Conservation (phyloP, 2,797 vertebrate genomes). For the Zenarchopterus dispar region DNA sequence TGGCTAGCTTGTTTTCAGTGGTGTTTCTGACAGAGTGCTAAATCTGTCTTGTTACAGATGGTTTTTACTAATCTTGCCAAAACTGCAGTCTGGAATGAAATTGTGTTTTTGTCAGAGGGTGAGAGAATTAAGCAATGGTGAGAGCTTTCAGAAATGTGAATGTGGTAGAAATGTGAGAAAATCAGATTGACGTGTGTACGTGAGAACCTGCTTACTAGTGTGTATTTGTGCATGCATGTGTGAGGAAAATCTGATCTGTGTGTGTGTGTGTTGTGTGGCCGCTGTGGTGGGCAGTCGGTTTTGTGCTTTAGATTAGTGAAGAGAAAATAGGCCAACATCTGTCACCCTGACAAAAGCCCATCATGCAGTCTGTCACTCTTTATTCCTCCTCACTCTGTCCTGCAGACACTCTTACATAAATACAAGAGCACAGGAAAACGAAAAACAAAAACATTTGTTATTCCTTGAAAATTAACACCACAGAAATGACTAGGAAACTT, state of each 20-base stretch:
- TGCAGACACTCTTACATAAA: not conserved
- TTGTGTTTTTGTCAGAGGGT: slow-evolving; percentile 9
- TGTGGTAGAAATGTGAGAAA: slow-evolving; percentile 12
- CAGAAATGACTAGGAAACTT: too few relatives aligned
- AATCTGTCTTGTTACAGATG: too few relatives aligned
- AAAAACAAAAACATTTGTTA: too few relatives aligned
- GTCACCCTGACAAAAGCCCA: slow-evolving; percentile 70
- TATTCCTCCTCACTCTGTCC: slow-evolving; percentile 11
- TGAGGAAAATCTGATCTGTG: slow-evolving; percentile 30
- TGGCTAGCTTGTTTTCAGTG: too few relatives aligned
- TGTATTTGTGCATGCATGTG: slow-evolving; percentile 15
- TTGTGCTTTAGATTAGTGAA: slow-evolving; percentile 66
- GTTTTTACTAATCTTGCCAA: too few relatives aligned
- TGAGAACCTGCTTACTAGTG: not conserved
- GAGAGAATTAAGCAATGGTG: not conserved
- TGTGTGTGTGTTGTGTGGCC: slow-evolving; percentile 14
- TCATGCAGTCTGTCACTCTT: slow-evolving; percentile 26
- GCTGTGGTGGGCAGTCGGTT: slow-evolving; percentile 37
- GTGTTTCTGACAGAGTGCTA: too few relatives aligned
- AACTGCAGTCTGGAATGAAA: not conserved
- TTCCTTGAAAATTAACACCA: too few relatives aligned
- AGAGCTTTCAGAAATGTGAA: not conserved
- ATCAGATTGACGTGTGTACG: slow-evolving; percentile 10
- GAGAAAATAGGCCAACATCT: slow-evolving; percentile 80
- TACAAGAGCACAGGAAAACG: not conserved